These are phyloP conservation scores for Rhincodon typus DNA, from an alignment of 2,797 vertebrate species.

Conservation along the genomic window DNA sequence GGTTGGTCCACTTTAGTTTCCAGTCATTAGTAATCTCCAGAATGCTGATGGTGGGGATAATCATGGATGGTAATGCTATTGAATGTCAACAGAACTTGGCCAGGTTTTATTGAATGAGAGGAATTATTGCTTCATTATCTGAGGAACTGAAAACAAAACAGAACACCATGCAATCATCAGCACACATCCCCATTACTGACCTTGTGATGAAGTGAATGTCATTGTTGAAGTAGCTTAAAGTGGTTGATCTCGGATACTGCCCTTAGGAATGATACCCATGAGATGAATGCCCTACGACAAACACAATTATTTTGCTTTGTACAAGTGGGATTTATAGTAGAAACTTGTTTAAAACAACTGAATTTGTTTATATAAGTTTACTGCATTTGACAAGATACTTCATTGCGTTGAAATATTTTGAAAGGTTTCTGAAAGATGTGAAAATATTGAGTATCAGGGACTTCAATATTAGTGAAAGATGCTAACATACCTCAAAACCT, in stretches of 20 bases:
- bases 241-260: background rate
- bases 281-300: background rate
- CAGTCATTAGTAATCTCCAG: background rate
- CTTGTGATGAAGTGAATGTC: background rate
- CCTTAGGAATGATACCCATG: background rate
- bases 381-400: background rate
- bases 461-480: background rate
- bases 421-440: background rate
- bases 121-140: background rate
- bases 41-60: background rate
- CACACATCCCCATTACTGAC: background rate
- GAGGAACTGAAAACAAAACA: background rate
- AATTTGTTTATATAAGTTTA: background rate
- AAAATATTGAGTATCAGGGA: background rate
- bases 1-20: no score
- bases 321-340: background rate
- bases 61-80: background rate
- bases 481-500: background rate
- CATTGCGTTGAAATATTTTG: background rate
- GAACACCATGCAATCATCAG: background rate
- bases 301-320: background rate
- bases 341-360: background rate
- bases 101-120: background rate
- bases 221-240: background rate
- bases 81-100: background rate